These are phyloP conservation scores for Dione vanillae DNA, from an alignment of 2,888 invertebrate genomes.

Conservation along the genomic window DNA sequence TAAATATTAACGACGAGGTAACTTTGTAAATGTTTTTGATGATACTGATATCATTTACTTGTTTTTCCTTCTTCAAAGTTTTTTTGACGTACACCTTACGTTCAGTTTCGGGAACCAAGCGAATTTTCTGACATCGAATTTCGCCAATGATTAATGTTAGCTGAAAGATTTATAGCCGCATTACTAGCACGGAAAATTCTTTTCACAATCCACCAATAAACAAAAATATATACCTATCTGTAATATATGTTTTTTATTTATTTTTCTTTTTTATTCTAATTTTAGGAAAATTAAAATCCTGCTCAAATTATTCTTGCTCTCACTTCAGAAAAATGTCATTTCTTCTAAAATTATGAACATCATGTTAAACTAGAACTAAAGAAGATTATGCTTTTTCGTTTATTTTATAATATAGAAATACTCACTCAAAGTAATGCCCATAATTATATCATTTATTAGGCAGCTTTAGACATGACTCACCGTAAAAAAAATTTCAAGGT, in stretches of 20 bases:
- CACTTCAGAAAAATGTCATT: background rate
- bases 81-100: slow-evolving; percentile 12
- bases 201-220: slow-evolving; percentile 11
- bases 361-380: background rate
- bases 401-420: background rate
- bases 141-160: slow-evolving; percentile 64
- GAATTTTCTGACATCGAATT: slow-evolving; percentile 49
- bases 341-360: background rate
- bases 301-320: background rate
- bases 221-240: background rate
- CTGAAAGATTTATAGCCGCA: slow-evolving; percentile 40
- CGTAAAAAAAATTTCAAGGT: slow-evolving; percentile 1
- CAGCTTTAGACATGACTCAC: background rate
- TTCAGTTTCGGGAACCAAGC: slow-evolving; percentile 24
- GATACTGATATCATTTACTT: slow-evolving; percentile 19
- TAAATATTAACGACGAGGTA: slow-evolving; percentile 5
- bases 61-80: background rate
- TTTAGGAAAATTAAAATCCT: background rate
- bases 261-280: background rate
- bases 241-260: background rate
- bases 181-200: slow-evolving; percentile 12
- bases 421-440: background rate
- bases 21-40: background rate
- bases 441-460: background rate
- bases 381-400: background rate